phyloP scores from a whole-genome alignment of 2,113 vertebrate genomes.

The Rattus norvegicus region DNA sequence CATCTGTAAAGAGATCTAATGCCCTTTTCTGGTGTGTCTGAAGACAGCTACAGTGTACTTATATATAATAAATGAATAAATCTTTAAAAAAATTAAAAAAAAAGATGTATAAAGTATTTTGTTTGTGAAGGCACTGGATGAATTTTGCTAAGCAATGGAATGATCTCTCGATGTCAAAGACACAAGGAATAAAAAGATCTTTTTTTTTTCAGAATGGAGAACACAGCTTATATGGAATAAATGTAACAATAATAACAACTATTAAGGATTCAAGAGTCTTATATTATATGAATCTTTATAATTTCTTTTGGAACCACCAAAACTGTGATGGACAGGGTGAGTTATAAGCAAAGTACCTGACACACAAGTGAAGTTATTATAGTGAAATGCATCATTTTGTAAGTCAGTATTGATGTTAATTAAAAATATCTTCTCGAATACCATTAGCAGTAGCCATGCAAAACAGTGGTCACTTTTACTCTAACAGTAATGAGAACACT shows the following conservation, averaged over 20 bases:
- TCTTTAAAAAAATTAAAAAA: too few species aligned
- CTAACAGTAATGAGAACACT: background rate
- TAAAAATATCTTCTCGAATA: background rate
- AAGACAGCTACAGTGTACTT: too few species aligned
- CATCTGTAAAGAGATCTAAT: too few species aligned
- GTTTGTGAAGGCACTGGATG: conserved; percentile 15
- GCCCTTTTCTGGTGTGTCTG: too few species aligned
- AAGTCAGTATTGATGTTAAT: background rate
- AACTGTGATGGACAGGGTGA: background rate
- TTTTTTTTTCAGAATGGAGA: background rate
- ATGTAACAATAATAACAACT: background rate
- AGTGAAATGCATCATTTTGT: background rate
- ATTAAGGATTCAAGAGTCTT: background rate
- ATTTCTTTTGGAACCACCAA: conserved; percentile 37
- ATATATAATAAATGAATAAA: too few species aligned
- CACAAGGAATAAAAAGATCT: conserved; percentile 21
- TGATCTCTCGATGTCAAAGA: conserved; percentile 14
- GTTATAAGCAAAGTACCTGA: background rate
- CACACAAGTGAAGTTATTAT: background rate
- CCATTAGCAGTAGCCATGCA: background rate
- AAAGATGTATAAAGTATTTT: background rate
- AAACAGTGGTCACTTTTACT: background rate
- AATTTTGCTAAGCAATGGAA: conserved; percentile 37
- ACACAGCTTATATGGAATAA: background rate
- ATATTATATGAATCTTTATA: background rate